Percentiles rank a stretch among this genome's conserved stretches.
phyloP scores from a whole-genome alignment of 35 echinoderm and acorn worm species.

The Acanthaster planci region DNA sequence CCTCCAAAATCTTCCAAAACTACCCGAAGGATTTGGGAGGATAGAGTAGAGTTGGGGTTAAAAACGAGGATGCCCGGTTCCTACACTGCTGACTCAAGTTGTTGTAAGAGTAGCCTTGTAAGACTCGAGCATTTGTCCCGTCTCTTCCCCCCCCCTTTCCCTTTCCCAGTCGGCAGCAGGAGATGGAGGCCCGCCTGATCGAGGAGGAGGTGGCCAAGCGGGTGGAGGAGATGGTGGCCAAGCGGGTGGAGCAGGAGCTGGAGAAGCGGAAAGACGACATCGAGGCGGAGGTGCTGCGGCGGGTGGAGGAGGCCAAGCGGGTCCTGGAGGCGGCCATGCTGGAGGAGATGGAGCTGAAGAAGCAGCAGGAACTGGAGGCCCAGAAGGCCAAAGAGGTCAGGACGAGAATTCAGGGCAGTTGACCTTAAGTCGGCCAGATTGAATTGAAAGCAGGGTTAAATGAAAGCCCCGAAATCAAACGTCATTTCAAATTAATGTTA shows the following conservation, averaged over 20 bases:
- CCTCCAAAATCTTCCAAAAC: too few species aligned
- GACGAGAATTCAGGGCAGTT: too few species aligned
- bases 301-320: slow-evolving; percentile 91
- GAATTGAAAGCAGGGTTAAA: background rate
- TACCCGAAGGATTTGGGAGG: too few species aligned
- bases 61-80: too few species aligned
- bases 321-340: slow-evolving; percentile 82
- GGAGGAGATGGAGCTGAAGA: slow-evolving; percentile 81
- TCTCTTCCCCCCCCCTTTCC: background rate
- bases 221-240: slow-evolving; percentile 89
- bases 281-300: slow-evolving; percentile 79
- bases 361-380: slow-evolving; percentile 69
- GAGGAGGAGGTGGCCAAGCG: slow-evolving; percentile 87
- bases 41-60: too few species aligned
- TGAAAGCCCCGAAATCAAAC: too few species aligned
- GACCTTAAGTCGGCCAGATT: background rate
- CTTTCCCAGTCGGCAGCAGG: slow-evolving; percentile 77
- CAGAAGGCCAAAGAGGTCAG: slow-evolving; percentile 79
- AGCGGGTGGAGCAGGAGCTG: slow-evolving; percentile 84
- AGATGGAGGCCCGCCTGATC: slow-evolving; percentile 84
- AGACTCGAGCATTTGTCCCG: too few species aligned
- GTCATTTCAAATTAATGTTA: too few species aligned
- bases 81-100: too few species aligned
- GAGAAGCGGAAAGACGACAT: slow-evolving; percentile 96
- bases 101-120: too few species aligned